Evolutionary conservation across 2,797 vertebrate genomes (phyloP), one percentile per base, ranked within the genome.

Genomic region (Myotis vivesi): DNA sequence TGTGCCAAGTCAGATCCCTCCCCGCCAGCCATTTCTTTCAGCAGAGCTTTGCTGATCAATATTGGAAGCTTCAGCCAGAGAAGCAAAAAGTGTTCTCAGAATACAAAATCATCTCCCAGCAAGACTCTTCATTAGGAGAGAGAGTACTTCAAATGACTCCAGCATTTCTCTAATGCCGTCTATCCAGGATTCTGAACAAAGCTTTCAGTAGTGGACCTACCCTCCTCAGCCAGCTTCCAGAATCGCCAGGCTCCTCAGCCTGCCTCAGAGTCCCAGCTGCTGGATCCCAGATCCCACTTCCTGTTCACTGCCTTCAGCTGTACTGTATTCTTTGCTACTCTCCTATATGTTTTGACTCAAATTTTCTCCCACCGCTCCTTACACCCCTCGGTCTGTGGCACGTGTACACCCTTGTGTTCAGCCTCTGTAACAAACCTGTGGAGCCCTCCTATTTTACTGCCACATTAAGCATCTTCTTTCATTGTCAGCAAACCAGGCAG

Each of bases 21-120:
- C 82, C 86, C 72, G 33, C 59, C 96, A 95, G 97, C 93, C 83
- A 16, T 95, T 97, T 95, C 94, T 97, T 68, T 76, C 94, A 91
- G 92, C 97, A 97, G 82, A 92, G 68, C 87, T 98, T 77, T 81
- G 92, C 96, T 90, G 77, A 97, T 98, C 97, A 96, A 97, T 97
- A 95, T n/a, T 81, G 96, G 97, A 97, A 97, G 86, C 94, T 95
- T 97, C 59, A 71, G 95, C 75, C 82, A 59, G 88, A 96, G 75
- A 49, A 94, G 92, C 59, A 62, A 95, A 86, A 6, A 66, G 62
- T 71, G 87, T 96, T 98, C 96, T 97, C 96, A 76, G 96, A 96
- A 96, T 93, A 97, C 87, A 95, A 46, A 97, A 87, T 92, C 94
- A 51, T 93, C 94, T 98, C 96, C 94, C 89, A 51, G 95, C 0